Evolutionary conservation across 2,797 vertebrate genomes (phyloP).

Genomic region (Brachyalestes nurse): DNA sequence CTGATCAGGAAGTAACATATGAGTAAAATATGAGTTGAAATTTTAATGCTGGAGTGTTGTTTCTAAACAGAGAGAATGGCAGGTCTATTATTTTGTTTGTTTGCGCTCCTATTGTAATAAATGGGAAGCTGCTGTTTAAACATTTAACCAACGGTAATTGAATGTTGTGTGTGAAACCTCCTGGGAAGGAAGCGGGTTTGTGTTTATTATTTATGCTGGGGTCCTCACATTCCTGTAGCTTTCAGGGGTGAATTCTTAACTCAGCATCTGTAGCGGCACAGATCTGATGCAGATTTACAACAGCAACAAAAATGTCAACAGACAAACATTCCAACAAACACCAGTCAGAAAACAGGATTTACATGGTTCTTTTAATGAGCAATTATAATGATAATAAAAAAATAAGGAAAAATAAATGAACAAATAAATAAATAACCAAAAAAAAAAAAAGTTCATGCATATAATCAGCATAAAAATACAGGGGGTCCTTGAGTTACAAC

Average conservation of each 20-base stretch:
- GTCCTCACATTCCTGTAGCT: constrained; percentile 25
- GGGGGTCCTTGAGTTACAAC: no score
- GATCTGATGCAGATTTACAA: background rate
- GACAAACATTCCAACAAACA: no score
- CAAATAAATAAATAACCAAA: no score
- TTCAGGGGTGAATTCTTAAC: background rate
- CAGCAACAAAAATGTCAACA: no score
- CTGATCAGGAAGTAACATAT: constrained; percentile 44
- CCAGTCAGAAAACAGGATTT: no score
- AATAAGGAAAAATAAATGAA: no score
- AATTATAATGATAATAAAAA: no score
- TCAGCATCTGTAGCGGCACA: background rate
- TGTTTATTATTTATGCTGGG: constrained; percentile 6
- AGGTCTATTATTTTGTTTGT: constrained; percentile 61
- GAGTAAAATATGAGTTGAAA: constrained; percentile 55
- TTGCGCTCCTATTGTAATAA: constrained; percentile 55
- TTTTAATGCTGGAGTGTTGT: constrained; percentile 49
- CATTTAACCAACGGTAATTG: constrained; percentile 66
- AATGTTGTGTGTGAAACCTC: constrained; percentile 53
- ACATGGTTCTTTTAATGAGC: no score
- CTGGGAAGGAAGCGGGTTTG: constrained; percentile 28
- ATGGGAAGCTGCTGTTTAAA: constrained; percentile 59
- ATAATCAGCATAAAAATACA: no score
- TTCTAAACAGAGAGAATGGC: constrained; percentile 51
- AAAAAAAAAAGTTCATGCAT: no score